Evolutionary conservation across 2,113 vertebrate species (phyloP).

Genomic region (Damaliscus lunatus): DNA sequence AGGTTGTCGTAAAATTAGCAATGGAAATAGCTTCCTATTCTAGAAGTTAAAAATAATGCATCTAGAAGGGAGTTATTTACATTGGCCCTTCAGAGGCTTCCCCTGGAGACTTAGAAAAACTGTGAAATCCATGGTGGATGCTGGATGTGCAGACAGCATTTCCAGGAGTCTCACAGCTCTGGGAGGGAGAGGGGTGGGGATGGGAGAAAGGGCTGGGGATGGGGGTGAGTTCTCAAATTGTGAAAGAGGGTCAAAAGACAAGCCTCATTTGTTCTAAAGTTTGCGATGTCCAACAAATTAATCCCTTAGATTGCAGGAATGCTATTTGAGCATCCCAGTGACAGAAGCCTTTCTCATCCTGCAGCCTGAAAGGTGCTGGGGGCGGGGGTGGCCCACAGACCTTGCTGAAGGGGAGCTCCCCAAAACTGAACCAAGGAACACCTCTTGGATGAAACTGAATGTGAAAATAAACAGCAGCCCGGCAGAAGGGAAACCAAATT

Average conservation of each 20-base stretch:
- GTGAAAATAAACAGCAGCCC: neutral
- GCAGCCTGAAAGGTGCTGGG: neutral
- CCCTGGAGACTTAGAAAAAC: constrained; percentile 15
- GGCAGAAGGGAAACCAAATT: neutral
- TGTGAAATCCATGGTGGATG: neutral
- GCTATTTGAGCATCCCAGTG: neutral
- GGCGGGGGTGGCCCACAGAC: neutral
- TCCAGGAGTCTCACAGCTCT: neutral
- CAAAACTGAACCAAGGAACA: neutral
- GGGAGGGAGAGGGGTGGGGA: neutral
- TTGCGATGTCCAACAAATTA: neutral
- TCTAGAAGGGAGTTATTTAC: constrained; percentile 62
- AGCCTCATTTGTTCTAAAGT: neutral
- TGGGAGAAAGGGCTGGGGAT: neutral
- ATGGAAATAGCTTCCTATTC: constrained; percentile 30
- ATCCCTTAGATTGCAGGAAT: neutral
- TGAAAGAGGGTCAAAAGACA: neutral
- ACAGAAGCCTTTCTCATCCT: neutral
- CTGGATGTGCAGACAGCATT: neutral
- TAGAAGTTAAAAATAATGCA: constrained; percentile 62
- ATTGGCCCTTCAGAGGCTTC: constrained; percentile 22
- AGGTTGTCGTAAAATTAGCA: constrained; percentile 44
- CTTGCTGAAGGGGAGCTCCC: neutral
- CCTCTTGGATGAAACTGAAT: neutral
- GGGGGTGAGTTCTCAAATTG: neutral